These are phyloP conservation scores for Galeopsomyia nigrocyanea DNA, from an alignment of 2,888 invertebrate genomes.

Conservation along the genomic window DNA sequence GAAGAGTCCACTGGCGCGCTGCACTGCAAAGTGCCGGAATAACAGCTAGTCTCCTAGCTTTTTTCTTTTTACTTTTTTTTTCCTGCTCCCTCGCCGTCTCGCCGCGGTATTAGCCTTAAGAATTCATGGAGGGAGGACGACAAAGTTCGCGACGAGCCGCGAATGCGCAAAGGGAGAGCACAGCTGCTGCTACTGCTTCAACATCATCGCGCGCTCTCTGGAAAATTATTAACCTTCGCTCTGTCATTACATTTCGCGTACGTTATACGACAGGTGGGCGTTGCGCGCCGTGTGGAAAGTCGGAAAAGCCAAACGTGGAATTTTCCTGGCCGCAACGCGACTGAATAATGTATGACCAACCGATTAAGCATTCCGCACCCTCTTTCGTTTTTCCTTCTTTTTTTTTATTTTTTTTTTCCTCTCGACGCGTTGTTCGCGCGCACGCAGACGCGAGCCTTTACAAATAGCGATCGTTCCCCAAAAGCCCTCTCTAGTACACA, in stretches of 20 bases:
- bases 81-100: conserved; percentile 45
- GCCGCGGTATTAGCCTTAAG: conserved; percentile 56
- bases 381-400: neutral
- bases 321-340: neutral
- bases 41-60: conserved; percentile 14
- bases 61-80: conserved; percentile 1
- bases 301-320: neutral
- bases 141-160: conserved; percentile 49
- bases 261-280: conserved; percentile 8
- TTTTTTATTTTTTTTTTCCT: too few species aligned
- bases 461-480: conserved; percentile 32
- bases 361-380: conserved; percentile 46
- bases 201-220: too few species aligned
- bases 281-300: conserved; percentile 1
- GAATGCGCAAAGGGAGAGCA: conserved; percentile 28
- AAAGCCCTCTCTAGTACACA: neutral
- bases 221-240: conserved; percentile 12
- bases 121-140: conserved; percentile 52
- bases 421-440: conserved; percentile 6
- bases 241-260: conserved; percentile 40
- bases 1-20: conserved; percentile 10
- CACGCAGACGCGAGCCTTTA: conserved; percentile 2
- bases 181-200: too few species aligned
- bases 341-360: conserved; percentile 41
- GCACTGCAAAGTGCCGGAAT: neutral